Evolutionary conservation across 92 coral and sea anemone species (phyloP).

Genomic region (Porites divaricata): DNA sequence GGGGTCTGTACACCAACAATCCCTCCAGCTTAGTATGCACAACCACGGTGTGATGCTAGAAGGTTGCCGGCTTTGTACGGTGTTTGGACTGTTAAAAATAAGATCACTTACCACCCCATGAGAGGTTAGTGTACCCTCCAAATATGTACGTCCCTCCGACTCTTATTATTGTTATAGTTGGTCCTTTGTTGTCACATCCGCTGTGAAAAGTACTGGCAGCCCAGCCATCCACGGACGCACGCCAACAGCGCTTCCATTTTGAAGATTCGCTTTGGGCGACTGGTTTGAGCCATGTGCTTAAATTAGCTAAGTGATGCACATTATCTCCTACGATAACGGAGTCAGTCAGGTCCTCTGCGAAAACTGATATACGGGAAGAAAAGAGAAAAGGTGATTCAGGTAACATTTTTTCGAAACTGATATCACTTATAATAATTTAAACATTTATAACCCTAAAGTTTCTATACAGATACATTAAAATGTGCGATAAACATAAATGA

Average conservation of each 20-base stretch:
- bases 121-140: background rate
- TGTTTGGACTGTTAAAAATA: too few species aligned
- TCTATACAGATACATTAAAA: too few species aligned
- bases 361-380: background rate
- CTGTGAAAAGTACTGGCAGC: background rate
- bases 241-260: constrained; percentile 3
- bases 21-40: too few species aligned
- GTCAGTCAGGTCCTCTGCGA: background rate
- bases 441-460: too few species aligned
- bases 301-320: background rate
- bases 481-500: too few species aligned
- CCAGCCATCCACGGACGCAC: constrained; percentile 5
- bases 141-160: constrained; percentile 2
- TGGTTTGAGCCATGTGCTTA: background rate
- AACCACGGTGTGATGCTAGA: too few species aligned
- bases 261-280: background rate
- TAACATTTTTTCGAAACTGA: too few species aligned
- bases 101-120: background rate
- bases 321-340: background rate
- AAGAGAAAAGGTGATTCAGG: too few species aligned
- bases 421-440: too few species aligned
- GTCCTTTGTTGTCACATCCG: background rate
- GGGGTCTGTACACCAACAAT: too few species aligned
- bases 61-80: too few species aligned
- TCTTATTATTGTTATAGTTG: constrained; percentile 2